These are phyloP conservation scores for Miltochrista miniata DNA, from an alignment of 2,888 invertebrate species.

Conservation along the genomic window DNA sequence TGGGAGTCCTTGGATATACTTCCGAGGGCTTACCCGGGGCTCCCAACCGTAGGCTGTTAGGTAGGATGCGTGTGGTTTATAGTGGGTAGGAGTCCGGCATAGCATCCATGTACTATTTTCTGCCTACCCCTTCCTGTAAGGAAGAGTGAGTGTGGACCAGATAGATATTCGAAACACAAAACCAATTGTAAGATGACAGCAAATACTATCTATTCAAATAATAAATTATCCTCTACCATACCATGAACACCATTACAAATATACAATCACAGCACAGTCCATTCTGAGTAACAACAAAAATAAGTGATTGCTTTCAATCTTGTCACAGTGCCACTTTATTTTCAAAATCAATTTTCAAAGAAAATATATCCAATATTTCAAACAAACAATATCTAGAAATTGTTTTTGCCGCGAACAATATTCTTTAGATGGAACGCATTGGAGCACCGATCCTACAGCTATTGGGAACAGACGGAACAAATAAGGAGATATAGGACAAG, in stretches of 20 bases:
- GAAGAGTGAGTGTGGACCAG: no score
- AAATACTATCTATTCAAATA: no score
- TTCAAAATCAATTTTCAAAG: constrained; percentile 40
- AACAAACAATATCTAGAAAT: constrained; percentile 41
- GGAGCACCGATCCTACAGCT: constrained; percentile 33
- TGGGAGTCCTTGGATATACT: no score
- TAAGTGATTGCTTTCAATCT: constrained; percentile 29
- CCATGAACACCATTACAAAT: constrained; percentile 1
- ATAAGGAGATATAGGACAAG: constrained; percentile 41
- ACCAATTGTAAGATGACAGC: no score
- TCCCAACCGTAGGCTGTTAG: no score
- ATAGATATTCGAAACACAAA: no score
- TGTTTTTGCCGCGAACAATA: constrained; percentile 39
- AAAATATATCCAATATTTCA: constrained; percentile 39
- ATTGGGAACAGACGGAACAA: constrained; percentile 29
- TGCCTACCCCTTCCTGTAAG: no score
- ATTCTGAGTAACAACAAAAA: constrained; percentile 15
- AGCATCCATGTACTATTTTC: no score
- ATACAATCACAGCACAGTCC: constrained; percentile 1
- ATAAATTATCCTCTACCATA: no score
- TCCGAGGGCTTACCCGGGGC: no score
- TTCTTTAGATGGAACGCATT: constrained; percentile 32
- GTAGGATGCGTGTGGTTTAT: no score
- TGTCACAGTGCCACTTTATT: constrained; percentile 38
- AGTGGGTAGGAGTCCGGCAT: no score